Evolutionary conservation across 2,888 invertebrate species (phyloP).

Genomic region (Halictus ligatus): DNA sequence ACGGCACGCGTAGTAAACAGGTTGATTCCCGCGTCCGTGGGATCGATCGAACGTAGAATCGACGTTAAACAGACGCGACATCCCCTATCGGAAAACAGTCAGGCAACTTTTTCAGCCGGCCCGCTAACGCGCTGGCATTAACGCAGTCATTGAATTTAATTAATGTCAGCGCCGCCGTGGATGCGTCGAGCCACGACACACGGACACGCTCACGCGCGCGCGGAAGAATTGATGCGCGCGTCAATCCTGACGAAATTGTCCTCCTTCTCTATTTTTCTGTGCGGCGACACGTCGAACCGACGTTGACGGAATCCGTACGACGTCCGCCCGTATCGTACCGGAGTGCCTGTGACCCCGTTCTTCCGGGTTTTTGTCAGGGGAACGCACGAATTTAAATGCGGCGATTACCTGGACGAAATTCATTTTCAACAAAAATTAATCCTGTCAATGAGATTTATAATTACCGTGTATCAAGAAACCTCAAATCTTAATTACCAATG

Average conservation of each 20-base stretch:
- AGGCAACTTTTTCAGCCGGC: slow-evolving; percentile 44
- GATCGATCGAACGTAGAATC: slow-evolving; percentile 25
- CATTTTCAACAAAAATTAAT: not conserved
- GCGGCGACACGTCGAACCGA: not conserved
- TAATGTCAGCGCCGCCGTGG: slow-evolving; percentile 39
- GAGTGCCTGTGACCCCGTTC: not conserved
- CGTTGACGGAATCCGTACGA: slow-evolving; percentile 8
- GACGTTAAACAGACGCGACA: slow-evolving; percentile 50
- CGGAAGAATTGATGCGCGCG: not conserved
- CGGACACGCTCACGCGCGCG: not conserved
- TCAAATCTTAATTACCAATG: too few species aligned
- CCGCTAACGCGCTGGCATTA: slow-evolving; percentile 47
- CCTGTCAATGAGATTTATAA: too few species aligned
- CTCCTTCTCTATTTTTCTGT: not conserved
- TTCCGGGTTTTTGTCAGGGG: not conserved
- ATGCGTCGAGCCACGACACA: slow-evolving; percentile 1
- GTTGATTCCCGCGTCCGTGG: not conserved
- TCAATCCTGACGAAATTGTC: slow-evolving; percentile 14
- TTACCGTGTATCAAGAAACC: too few species aligned
- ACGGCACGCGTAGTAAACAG: not conserved
- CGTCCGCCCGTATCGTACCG: not conserved
- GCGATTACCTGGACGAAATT: not conserved
- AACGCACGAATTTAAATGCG: not conserved
- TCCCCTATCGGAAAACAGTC: slow-evolving; percentile 53
- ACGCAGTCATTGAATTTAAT: slow-evolving; percentile 58